Conservation (phyloP, 2,888 invertebrate genomes). For the Cephus spinipes region DNA sequence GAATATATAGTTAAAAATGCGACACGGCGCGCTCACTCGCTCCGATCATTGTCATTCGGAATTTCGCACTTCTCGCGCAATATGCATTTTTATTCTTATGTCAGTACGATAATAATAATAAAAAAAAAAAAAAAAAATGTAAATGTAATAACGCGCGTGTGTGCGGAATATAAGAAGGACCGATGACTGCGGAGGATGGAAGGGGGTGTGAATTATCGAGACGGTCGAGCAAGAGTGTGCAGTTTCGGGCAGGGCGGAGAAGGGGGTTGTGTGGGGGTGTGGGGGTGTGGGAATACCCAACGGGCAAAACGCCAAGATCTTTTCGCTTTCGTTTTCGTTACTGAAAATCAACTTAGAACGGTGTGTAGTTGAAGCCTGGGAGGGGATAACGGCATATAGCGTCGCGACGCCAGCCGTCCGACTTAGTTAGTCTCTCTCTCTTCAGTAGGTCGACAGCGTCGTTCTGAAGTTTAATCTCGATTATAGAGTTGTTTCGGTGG, state of each 20-base stretch:
- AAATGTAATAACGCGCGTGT: no score
- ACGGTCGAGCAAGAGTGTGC: not conserved
- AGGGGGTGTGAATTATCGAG: conserved; percentile 41
- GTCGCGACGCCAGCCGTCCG: conserved; percentile 66
- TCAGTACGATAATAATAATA: no score
- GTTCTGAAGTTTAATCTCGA: conserved; percentile 46
- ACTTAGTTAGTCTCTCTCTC: conserved; percentile 63
- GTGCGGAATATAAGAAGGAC: no score
- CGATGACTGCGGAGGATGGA: no score
- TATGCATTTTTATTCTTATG: no score
- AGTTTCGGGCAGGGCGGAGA: no score
- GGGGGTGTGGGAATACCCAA: conserved; percentile 61
- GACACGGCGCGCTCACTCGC: no score
- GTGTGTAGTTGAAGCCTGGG: conserved; percentile 19
- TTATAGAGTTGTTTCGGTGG: conserved; percentile 5
- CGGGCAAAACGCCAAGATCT: conserved; percentile 56
- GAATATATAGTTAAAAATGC: no score
- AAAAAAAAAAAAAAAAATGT: no score
- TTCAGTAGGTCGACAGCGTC: conserved; percentile 46
- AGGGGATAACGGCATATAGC: conserved; percentile 68
- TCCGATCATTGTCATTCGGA: no score
- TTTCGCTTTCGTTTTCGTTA: conserved; percentile 25
- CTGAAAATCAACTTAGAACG: conserved; percentile 35
- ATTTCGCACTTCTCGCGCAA: no score
- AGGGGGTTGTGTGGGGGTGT: conserved; percentile 15